Base-by-base conservation (phyloP, 2,888 invertebrate genomes). In the Cephus sareptanus region DNA sequence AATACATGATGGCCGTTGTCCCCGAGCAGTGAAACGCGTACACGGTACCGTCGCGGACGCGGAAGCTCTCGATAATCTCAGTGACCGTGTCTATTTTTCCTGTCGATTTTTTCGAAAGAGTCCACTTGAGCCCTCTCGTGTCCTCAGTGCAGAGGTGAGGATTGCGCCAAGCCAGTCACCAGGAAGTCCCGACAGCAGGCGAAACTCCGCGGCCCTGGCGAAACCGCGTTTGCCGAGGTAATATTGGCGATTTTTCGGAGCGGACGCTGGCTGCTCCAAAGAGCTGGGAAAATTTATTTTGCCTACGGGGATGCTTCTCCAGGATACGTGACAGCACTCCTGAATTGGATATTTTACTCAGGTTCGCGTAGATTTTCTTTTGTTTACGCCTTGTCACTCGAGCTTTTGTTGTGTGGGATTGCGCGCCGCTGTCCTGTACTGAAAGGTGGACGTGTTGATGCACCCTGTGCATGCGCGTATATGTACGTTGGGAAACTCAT, bases 341-440 rank as follows among this genome's bases (percentile, higher is more conserved):
- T 15, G 56, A 9, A 23, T 23, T 56, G 56, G 56, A 56, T 56
- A 56, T 56, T 56, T 23, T 23, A 56, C 56, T 56, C 56, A 23
- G 56, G 56, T 9, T 56, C 23, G 56, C 56, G 23, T 78, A 81
- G 77, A 83, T 87, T 86, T 87, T 87, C 89, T 90, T 89, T 90
- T 89, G 90, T 89, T 90, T 89, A 90, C 90, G 90, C 90, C 89
- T 89, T 90, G 89, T 89, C 90, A 90, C 88, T 89, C 85, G 88
- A 81, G 85, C 87, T 89, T 89, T 87, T 89, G 89, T 89, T 88
- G 89, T 90, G 88, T 88, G 87, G 83, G 86, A 85, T 86, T 86
- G 89, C 88, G 88, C 90, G 88, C 88, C 87, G 85, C 87, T 87
- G 85, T 81, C 79, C 80, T 78, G 79, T 82, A 85, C 81, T 84